phyloP scores from a whole-genome alignment of 2,113 vertebrate species.

The Plestiodon gilberti region DNA sequence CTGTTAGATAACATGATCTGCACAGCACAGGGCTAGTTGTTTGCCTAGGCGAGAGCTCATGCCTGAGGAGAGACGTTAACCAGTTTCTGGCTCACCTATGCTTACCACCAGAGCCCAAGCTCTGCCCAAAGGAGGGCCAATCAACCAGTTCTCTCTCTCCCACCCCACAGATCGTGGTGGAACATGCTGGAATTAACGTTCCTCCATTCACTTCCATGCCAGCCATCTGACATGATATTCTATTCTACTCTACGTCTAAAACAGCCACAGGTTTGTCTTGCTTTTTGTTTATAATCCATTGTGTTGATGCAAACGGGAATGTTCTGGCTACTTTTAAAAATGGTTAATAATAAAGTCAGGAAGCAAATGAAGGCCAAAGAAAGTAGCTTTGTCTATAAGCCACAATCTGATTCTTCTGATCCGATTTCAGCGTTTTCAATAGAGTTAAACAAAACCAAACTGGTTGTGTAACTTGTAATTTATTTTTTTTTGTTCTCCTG shows the following conservation, averaged over 20 bases:
- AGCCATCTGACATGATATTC: background rate
- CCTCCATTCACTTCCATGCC: background rate
- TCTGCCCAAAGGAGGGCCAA: no score
- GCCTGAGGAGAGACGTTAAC: no score
- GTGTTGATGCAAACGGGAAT: background rate
- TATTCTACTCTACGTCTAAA: background rate
- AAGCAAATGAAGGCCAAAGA: background rate
- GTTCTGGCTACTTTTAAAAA: background rate
- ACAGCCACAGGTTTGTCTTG: background rate
- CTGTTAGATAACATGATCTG: no score
- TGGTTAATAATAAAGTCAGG: background rate
- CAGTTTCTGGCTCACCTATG: no score
- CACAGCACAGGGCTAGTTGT: no score
- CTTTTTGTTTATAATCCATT: background rate
- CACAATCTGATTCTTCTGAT: constrained; percentile 10
- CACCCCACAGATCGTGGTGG: background rate
- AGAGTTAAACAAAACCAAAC: constrained; percentile 10
- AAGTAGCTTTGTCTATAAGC: constrained; percentile 11
- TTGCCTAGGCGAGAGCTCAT: no score
- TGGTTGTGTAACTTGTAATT: constrained; percentile 7
- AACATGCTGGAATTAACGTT: background rate
- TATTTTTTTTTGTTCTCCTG: background rate
- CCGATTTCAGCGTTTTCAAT: constrained; percentile 9
- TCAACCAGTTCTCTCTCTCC: background rate
- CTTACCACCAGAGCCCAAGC: background rate